Evolutionary conservation across 2,113 vertebrate genomes (phyloP).

Genomic region (Stercorarius parasiticus): DNA sequence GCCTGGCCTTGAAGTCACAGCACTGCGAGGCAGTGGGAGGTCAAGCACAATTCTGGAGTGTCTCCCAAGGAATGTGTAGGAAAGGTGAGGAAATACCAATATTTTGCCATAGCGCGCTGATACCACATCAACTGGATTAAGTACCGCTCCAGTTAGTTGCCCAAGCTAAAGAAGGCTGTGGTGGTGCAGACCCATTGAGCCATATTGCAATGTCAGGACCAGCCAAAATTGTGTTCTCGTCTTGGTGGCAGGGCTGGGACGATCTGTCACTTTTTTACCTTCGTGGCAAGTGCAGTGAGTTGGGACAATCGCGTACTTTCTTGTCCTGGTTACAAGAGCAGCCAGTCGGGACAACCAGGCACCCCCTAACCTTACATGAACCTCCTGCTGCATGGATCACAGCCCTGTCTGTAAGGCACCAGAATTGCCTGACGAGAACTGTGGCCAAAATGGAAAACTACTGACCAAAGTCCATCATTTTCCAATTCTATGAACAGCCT

Average conservation of each 20-base stretch:
- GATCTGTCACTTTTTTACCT: neutral
- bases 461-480: neutral
- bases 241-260: neutral
- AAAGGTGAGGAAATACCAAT: fast-evolving
- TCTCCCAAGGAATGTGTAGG: fast-evolving
- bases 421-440: neutral
- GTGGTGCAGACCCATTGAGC: neutral
- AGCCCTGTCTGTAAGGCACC: neutral
- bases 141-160: fast-evolving
- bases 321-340: neutral
- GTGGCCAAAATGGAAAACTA: neutral
- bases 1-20: too few relatives aligned
- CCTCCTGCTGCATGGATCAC: neutral
- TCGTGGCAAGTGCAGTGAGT: neutral
- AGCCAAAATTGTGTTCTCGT: neutral
- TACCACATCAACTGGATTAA: fast-evolving
- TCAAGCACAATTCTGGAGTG: fast-evolving
- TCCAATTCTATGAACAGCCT: neutral
- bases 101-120: neutral
- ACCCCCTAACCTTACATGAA: neutral
- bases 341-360: neutral
- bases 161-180: neutral
- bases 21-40: fast-evolving
- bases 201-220: neutral
- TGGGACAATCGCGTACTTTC: neutral